Evolutionary conservation across 2,888 invertebrate genomes (phyloP), one percentile per base, ranked within the genome.

Genomic region (Halocaridina rubra): DNA sequence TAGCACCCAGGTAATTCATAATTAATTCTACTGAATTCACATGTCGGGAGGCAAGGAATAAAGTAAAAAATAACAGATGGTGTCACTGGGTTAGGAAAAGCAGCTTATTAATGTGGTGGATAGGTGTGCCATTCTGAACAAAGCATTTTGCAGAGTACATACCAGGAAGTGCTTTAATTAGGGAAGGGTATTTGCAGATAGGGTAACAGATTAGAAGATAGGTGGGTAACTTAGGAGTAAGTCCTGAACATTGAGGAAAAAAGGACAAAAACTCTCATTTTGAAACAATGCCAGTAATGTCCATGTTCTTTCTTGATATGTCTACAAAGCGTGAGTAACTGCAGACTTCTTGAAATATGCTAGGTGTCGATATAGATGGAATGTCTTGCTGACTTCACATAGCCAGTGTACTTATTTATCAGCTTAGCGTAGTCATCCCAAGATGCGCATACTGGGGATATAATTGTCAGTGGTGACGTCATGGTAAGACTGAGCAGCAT

Each of bases 291-390:
- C 59, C 7, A 16, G 72, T 57, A 24, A 80, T 57, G 59, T 57
- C 72, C 32, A 13, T 2, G 19, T 1, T 57, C 8, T n/a, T 22
- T 19, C 71, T 1, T 16, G 71, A 72, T 3, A 80, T 59, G n/a
- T 80, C 57, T 32, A 72, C 72, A 13, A 64, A 72, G 3, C 33
- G 59, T 19, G 57, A 57, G 72, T 76, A 59, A 76, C 22, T 10
- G 76, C 53, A 16, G 57, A 76, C 59, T 57, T 76, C 59, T 76
- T 76, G 5, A 80, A 59, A 29, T 80, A 57, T 32, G 72, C 80
- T 30, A 80, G 29, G 13, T 46, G 13, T 3, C 16, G 22, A 72
- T 80, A 71, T 10, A 72, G n/a, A n/a, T n/a, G n/a, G n/a, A n/a
- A n/a, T n/a, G n/a, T n/a, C n/a, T n/a, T n/a, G n/a, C n/a, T n/a